These are phyloP conservation scores for Phataginus tricuspis DNA, from an alignment of 2,797 vertebrate species.

Conservation along the genomic window DNA sequence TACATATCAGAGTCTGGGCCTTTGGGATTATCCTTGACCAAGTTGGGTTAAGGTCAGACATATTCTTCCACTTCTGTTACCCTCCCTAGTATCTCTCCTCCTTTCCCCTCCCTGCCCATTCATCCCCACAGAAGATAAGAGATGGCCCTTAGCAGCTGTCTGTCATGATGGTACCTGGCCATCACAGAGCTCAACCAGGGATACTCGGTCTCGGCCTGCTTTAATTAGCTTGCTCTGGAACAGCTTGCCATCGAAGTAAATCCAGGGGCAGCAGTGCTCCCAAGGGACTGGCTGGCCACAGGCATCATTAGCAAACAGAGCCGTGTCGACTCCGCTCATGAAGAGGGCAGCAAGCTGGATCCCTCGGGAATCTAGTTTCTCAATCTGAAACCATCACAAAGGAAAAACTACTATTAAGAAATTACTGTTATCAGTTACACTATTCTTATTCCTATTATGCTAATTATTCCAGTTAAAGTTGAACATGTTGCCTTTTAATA, in stretches of 20 bases:
- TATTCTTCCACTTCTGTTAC: neutral
- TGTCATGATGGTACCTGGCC: constrained; percentile 89
- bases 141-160: neutral
- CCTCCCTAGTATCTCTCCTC: neutral
- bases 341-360: constrained; percentile 95
- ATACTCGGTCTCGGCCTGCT: constrained; percentile 90
- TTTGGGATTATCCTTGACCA: neutral
- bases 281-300: constrained; percentile 95
- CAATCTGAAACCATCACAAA: constrained; percentile 87
- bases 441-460: neutral
- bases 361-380: constrained; percentile 94
- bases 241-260: constrained; percentile 95
- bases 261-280: constrained; percentile 97
- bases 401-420: constrained; percentile 56
- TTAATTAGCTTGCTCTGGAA: constrained; percentile 95
- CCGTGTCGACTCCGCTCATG: constrained; percentile 95
- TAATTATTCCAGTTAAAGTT: constrained; percentile 37
- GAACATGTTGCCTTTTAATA: constrained; percentile 22
- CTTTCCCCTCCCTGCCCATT: neutral
- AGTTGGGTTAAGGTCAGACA: constrained; percentile 7
- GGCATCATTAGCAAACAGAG: constrained; percentile 94
- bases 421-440: neutral
- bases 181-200: constrained; percentile 94
- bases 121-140: neutral
- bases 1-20: neutral